Evolutionary conservation across 2,797 vertebrate genomes (phyloP), one percentile per base, ranked within the genome.

Genomic region (Neosalanx taihuensis): DNA sequence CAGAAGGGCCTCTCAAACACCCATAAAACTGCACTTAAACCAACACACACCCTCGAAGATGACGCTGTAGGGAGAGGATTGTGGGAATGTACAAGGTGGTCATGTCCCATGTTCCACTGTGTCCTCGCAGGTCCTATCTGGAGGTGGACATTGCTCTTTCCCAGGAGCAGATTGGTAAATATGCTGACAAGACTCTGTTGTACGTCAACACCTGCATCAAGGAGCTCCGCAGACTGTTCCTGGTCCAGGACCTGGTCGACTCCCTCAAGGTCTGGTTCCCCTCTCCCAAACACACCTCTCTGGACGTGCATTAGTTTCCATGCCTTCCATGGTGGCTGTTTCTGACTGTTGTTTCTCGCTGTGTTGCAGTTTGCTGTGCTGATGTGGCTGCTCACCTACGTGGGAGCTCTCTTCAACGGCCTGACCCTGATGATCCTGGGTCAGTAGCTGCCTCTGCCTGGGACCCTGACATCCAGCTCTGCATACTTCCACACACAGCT

Each of bases 311-410:
- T 51, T 51, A 1, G 15, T n/a, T 7, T 9, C 33, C 49, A 20
- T 26, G 37, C 37, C 9, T 41, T 35, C 33, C 33, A 4, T 35
- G 4, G 1, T 41, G 37, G 37, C 37, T 41, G 37, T 10, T 2
- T 46, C 2, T 13, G 1, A 0, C 13, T 4, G 6, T 12, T 60
- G 20, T 0, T 85, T 85, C 23, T 18, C 66, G 1, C 5, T 83
- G 5, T 83, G 58, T 84, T 91, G 84, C 77, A 99, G 98, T 99
- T 99, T 90, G 96, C 97, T 85, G 97, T 99, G 81, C 92, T 99
- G 90, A 99, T 99, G 97, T 99, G 98, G 98, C 92, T 99, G 84
- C 92, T 99, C 93, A 99, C 98, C 73, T 98, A 99, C 0, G 96
- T 99, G 76, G 98, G 97, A n/a, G 98, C 98, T 33, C 94, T 99